Evolutionary conservation across 2,888 invertebrate species (phyloP).

Genomic region (Himalopsyche kuldschensis): DNA sequence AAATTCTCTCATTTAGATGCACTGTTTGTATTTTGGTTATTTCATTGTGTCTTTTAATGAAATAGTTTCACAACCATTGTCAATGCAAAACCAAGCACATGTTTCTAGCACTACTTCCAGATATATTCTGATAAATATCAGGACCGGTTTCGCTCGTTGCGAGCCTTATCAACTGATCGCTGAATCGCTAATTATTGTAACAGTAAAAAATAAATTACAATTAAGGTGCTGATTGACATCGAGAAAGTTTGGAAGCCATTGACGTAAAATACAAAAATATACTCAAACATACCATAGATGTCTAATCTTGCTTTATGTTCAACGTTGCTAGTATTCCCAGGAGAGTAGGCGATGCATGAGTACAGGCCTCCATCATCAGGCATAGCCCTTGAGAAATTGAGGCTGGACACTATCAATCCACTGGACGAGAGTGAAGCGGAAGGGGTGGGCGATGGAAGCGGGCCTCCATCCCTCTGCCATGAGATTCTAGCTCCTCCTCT

Average conservation of each 20-base stretch:
- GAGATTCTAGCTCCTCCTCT: slow-evolving; percentile 8
- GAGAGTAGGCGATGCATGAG: slow-evolving; percentile 57
- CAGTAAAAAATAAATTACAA: too few species aligned
- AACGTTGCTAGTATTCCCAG: slow-evolving; percentile 41
- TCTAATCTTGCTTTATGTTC: slow-evolving; percentile 51
- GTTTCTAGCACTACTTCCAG: too few species aligned
- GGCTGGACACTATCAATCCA: slow-evolving; percentile 34
- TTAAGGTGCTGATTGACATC: neutral
- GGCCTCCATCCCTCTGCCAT: slow-evolving; percentile 23
- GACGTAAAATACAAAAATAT: neutral
- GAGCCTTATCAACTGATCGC: too few species aligned
- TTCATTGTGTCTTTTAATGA: too few species aligned
- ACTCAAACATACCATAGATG: slow-evolving; percentile 54
- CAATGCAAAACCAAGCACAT: too few species aligned
- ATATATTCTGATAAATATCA: too few species aligned
- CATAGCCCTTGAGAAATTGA: slow-evolving; percentile 61
- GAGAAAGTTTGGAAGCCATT: neutral
- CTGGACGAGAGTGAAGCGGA: neutral
- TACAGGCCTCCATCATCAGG: slow-evolving; percentile 66
- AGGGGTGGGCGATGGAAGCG: neutral
- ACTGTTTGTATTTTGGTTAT: too few species aligned
- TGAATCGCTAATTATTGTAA: too few species aligned
- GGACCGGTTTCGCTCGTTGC: too few species aligned
- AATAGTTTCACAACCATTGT: too few species aligned
- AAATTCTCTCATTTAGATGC: too few species aligned